Evolutionary conservation across 2,888 invertebrate species (phyloP), one percentile per base, ranked within the genome.

Genomic region (Eupeodes latifasciatus): DNA sequence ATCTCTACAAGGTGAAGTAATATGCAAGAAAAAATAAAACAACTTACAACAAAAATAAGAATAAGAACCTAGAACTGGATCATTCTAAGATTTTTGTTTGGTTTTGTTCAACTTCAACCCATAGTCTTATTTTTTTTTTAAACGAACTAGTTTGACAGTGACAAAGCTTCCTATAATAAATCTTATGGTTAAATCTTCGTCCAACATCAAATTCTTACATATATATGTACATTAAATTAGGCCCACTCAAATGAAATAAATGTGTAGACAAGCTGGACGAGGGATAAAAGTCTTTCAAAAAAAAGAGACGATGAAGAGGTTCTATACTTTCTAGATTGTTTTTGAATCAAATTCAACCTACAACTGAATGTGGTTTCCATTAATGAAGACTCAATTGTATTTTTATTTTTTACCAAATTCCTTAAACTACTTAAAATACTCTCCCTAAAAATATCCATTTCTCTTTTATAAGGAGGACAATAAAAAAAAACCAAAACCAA

Each of bases 101-200:
- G 7, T 19, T 9, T 57, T 36, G 40, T 34, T 47, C 36, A 27
- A 47, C 47, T 49, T 34, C 55, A 55, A 71, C 71, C 72, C 44
- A 72, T 59, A n/a, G 47, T n/a, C 72, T 34, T n/a, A 40, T 72
- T 72, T n/a, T 72, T 72, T n/a, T 9, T 11, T 10, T 5, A 40
- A 55, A 19, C 2, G 12, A 53, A 59, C 71, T 14, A 47, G 16
- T 34, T 47, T 57, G 47, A 72, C 72, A 72, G 47, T 72, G 55
- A 59, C 72, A 59, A 27, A 72, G 59, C 59, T 59, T n/a, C 40
- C 40, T 57, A 27, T 16, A 55, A 71, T 44, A 71, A 69, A 69
- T 53, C 53, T 57, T 72, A 47, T 59, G 27, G 47, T 72, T 59
- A 14, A 55, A 40, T n/a, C 44, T 57, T 10, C 5, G 34, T 49